phyloP scores from a whole-genome alignment of 2,888 invertebrate species.

The Sesia bembeciformis region DNA sequence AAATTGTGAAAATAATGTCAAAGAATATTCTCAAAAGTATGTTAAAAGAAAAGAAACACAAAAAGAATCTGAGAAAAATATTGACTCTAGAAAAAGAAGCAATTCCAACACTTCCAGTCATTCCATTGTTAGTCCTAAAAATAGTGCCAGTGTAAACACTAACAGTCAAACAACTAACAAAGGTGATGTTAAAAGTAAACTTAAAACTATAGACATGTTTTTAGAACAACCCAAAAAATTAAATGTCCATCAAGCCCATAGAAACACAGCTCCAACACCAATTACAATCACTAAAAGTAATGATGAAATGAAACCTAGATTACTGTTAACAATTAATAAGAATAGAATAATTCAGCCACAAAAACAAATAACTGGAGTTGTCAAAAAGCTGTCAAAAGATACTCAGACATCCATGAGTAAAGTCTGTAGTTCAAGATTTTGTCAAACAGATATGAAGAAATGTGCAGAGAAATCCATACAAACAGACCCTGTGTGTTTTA shows the following conservation, averaged over 20 bases:
- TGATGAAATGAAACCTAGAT: slow-evolving; percentile 23
- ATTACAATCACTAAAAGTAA: slow-evolving; percentile 18
- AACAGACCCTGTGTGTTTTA: slow-evolving; percentile 31
- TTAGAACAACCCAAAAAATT: slow-evolving; percentile 40
- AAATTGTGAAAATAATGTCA: slow-evolving; percentile 26
- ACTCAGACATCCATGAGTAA: slow-evolving; percentile 34
- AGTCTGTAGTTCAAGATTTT: slow-evolving; percentile 19
- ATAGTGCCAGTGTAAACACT: slow-evolving; percentile 16
- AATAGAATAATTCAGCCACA: not conserved
- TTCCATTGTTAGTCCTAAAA: slow-evolving; percentile 39
- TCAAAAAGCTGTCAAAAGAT: slow-evolving; percentile 33
- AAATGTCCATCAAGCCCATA: slow-evolving; percentile 36
- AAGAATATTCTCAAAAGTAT: slow-evolving; percentile 51
- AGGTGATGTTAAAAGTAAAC: slow-evolving; percentile 39
- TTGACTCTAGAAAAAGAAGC: slow-evolving; percentile 27
- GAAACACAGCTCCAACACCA: slow-evolving; percentile 38
- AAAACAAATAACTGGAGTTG: slow-evolving; percentile 11
- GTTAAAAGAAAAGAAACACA: slow-evolving; percentile 50
- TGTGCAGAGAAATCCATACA: slow-evolving; percentile 20
- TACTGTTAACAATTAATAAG: not conserved
- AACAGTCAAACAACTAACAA: slow-evolving; percentile 24
- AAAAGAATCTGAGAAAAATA: slow-evolving; percentile 25
- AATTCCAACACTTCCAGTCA: slow-evolving; percentile 37
- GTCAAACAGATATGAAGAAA: slow-evolving; percentile 25
- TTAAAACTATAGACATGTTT: slow-evolving; percentile 60